Conservation (phyloP, 2,113 vertebrate genomes). For the Cavia porcellus region DNA sequence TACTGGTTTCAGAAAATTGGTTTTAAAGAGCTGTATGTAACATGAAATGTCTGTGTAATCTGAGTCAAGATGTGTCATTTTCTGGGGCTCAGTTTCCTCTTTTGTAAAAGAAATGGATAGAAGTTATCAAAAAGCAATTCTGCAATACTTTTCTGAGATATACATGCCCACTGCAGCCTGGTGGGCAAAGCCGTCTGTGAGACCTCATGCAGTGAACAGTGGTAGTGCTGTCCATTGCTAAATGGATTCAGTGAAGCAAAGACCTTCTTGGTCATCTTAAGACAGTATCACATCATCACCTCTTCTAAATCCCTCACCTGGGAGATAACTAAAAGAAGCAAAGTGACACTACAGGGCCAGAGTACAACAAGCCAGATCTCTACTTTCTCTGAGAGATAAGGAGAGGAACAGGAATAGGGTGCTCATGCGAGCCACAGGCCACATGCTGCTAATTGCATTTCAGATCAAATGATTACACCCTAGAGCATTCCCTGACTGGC, state of each 20-base stretch:
- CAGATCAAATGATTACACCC: background rate
- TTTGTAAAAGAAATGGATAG: background rate
- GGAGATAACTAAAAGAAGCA: background rate
- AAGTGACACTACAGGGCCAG: background rate
- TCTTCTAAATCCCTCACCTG: constrained; percentile 8
- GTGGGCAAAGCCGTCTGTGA: background rate
- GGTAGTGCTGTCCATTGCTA: background rate
- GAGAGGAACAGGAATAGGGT: background rate
- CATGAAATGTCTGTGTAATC: background rate
- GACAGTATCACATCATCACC: background rate
- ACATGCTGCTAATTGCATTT: constrained; percentile 46
- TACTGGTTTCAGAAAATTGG: background rate
- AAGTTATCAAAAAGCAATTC: background rate
- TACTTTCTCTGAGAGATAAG: constrained; percentile 37
- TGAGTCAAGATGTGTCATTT: background rate
- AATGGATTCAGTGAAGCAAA: background rate
- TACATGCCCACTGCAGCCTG: background rate
- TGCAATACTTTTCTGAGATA: background rate
- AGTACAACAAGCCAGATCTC: background rate
- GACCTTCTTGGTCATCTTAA: background rate
- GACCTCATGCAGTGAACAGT: background rate
- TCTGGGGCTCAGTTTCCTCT: background rate
- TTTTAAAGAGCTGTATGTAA: constrained; percentile 38
- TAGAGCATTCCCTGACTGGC: background rate
- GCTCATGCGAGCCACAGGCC: background rate